Evolutionary conservation across 2,113 vertebrate genomes (phyloP), one percentile per base, ranked within the genome.

Genomic region (Colistium nudipinnis): DNA sequence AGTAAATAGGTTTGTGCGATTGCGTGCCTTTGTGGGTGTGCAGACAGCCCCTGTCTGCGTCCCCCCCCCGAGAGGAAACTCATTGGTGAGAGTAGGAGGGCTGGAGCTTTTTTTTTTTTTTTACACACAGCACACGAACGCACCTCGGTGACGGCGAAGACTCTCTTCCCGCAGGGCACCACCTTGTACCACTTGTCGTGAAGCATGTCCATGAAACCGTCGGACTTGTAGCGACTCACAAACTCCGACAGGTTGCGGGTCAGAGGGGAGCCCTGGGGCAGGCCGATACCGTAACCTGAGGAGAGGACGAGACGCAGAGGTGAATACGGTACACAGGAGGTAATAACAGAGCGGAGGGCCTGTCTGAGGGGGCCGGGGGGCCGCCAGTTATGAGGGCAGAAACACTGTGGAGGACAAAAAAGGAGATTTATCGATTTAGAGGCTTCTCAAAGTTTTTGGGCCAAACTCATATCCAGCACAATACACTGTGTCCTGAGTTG

Each of bases 181-280:
- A 96, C 92, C 73, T 97, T 98, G 83, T 98, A 98, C 97, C 97
- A 98, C 85, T 98, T 98, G 93, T 98, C 96, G 0, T 98, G 96
- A 4, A 98, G 91, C 86, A 94, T 94, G 84, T 98, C 97, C 97
- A 98, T 98, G 90, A 96, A 96, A 38, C 97, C 97, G 0, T 97
- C 95, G 0, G 96, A 98, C 88, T 98, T 98, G 91, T 98, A 98
- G 30, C 96, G 94, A 86, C 96, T 96, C 82, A 99, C 94, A 5
- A 96, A 92, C 75, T 98, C 96, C 0, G 96, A 99, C 80, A 99
- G 94, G 30, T 99, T 99, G 31, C 95, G 94, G 57, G 96, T 96
- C 65, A 98, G 83, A 0, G 93, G 95, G 67, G 97, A 98, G 80
- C 94, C 96, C 68, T 95, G 96, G 11, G 96, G 95, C 64, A 98